Evolutionary conservation across 1,140 invertebrate species (phyloP).

Genomic region (Trachymyrmex septentrionalis): DNA sequence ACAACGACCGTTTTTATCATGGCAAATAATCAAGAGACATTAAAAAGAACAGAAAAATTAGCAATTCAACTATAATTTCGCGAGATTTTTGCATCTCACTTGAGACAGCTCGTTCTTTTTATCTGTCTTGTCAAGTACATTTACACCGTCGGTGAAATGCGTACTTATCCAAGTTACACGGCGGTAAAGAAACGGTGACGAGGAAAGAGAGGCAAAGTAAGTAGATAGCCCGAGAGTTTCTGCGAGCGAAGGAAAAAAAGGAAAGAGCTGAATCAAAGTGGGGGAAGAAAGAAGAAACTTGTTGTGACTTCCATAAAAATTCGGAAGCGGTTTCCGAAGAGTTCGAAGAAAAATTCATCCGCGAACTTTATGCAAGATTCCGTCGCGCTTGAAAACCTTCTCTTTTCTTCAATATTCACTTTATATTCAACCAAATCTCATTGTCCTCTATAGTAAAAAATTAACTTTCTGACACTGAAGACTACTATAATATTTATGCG

Average conservation of each 20-base stretch:
- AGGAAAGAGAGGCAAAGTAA: conserved; percentile 52
- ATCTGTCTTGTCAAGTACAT: conserved; percentile 66
- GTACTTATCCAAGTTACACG: conserved; percentile 74
- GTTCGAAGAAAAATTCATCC: conserved; percentile 75
- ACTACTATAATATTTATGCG: neutral
- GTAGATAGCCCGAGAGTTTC: conserved; percentile 42
- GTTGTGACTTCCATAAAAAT: conserved; percentile 81
- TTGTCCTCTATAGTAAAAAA: conserved; percentile 41
- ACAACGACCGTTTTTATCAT: conserved; percentile 15
- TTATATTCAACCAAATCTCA: neutral
- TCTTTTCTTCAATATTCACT: conserved; percentile 48
- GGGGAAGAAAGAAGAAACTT: conserved; percentile 74
- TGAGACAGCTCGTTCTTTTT: conserved; percentile 42
- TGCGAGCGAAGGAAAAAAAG: neutral
- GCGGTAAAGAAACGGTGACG: neutral
- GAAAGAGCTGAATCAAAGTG: conserved; percentile 26
- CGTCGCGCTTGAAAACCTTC: conserved; percentile 67
- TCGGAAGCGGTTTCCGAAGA: conserved; percentile 62
- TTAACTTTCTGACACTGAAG: neutral
- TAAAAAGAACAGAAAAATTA: conserved; percentile 58
- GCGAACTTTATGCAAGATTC: conserved; percentile 76
- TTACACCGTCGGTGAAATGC: conserved; percentile 70
- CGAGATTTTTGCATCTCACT: conserved; percentile 39
- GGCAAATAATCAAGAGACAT: conserved; percentile 49
- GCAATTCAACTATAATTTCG: conserved; percentile 62